Evolutionary conservation across 2,113 vertebrate genomes (phyloP).

Genomic region (Euleptes europaea): DNA sequence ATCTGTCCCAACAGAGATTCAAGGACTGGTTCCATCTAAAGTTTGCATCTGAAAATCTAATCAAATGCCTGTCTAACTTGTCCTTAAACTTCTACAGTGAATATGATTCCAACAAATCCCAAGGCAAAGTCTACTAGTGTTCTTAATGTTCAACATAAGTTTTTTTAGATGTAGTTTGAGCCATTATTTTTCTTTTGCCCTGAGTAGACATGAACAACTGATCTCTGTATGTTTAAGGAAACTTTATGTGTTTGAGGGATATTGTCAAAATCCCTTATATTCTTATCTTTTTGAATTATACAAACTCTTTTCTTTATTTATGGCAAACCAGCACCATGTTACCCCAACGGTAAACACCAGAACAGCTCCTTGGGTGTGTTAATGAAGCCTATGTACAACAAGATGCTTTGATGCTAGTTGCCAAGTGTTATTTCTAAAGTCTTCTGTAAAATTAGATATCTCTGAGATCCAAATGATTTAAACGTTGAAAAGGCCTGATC

Average conservation of each 20-base stretch:
- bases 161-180: neutral
- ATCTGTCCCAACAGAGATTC: neutral
- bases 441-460: constrained; percentile 15
- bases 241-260: neutral
- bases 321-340: neutral
- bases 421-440: neutral
- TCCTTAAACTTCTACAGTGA: neutral
- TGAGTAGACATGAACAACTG: neutral
- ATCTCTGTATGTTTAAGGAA: neutral
- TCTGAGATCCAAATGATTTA: neutral
- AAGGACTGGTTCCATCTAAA: neutral
- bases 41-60: neutral
- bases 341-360: neutral
- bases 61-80: too few relatives aligned
- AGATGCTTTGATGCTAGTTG: constrained; percentile 24
- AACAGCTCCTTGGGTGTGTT: neutral
- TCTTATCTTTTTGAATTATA: neutral
- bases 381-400: neutral
- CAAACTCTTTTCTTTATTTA: neutral
- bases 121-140: neutral
- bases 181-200: neutral
- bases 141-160: neutral
- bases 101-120: neutral
- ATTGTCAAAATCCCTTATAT: neutral
- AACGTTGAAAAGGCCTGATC: neutral